Evolutionary conservation across 2,888 invertebrate genomes (phyloP).

Genomic region (Acanthococcus lagerstroemiae): DNA sequence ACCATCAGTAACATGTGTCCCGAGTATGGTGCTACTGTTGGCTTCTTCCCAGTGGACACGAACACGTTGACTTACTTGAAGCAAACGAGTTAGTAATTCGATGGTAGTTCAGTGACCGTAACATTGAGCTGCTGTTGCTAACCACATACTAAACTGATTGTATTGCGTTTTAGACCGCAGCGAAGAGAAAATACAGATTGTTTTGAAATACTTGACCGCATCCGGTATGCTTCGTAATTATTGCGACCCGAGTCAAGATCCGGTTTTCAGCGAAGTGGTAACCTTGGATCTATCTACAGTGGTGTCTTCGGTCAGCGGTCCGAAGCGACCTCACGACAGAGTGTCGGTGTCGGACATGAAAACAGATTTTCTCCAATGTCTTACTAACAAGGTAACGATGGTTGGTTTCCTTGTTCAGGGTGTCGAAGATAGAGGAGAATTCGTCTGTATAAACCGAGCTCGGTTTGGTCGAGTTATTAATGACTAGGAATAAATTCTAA

Average conservation of each 20-base stretch:
- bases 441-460: too few relatives aligned
- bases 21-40: slow-evolving; percentile 93
- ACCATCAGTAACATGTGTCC: slow-evolving; percentile 99
- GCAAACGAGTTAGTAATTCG: slow-evolving; percentile 59
- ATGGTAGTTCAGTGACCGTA: neutral
- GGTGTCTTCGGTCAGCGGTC: slow-evolving; percentile 90
- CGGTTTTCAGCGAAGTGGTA: slow-evolving; percentile 65
- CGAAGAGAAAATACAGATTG: slow-evolving; percentile 61
- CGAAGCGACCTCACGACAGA: slow-evolving; percentile 92
- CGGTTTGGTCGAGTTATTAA: too few relatives aligned
- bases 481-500: too few relatives aligned
- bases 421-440: neutral
- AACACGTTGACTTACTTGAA: slow-evolving; percentile 68
- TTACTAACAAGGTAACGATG: slow-evolving; percentile 70
- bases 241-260: slow-evolving; percentile 62
- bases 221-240: slow-evolving; percentile 79
- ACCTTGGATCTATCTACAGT: slow-evolving; percentile 78
- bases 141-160: neutral
- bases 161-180: slow-evolving; percentile 55
- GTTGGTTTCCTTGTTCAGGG: neutral
- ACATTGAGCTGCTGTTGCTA: neutral
- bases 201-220: slow-evolving; percentile 70
- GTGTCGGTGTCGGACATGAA: slow-evolving; percentile 87
- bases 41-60: slow-evolving; percentile 84
- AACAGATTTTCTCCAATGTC: slow-evolving; percentile 71